Evolutionary conservation across 2,113 vertebrate genomes (phyloP).

Genomic region (Tragelaphus scriptus): DNA sequence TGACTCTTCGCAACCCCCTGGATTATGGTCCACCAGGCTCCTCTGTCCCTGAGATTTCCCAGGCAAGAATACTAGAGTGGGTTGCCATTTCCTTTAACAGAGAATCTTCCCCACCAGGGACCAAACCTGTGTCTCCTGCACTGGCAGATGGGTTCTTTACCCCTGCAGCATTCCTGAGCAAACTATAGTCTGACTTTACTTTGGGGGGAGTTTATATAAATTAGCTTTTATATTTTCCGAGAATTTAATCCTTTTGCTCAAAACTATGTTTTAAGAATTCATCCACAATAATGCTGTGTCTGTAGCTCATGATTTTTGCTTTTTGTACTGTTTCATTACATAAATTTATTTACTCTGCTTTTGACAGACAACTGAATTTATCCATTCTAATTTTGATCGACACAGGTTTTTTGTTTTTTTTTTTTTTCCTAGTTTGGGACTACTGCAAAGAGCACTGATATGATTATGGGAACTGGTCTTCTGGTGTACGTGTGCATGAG

Average conservation of each 20-base stretch:
- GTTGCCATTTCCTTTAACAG: background rate
- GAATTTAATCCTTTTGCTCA: background rate
- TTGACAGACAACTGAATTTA: background rate
- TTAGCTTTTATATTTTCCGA: background rate
- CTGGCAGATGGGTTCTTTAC: background rate
- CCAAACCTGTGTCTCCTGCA: background rate
- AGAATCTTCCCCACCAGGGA: background rate
- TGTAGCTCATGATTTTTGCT: background rate
- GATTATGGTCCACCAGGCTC: background rate
- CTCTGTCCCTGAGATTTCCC: background rate
- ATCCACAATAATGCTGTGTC: background rate
- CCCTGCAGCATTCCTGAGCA: background rate
- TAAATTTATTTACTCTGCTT: background rate
- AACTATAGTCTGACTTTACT: background rate
- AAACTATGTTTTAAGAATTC: background rate
- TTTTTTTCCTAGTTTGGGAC: background rate
- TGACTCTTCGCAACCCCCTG: background rate
- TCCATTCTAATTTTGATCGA: background rate
- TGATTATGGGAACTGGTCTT: background rate
- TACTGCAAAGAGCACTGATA: background rate
- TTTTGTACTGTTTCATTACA: background rate
- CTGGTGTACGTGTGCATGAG: background rate
- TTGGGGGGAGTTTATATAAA: background rate
- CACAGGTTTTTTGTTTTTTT: no score
- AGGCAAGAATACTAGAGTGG: background rate